Evolutionary conservation across 2,888 invertebrate species (phyloP).

Genomic region (Sinopyrophorus schimmeli): DNA sequence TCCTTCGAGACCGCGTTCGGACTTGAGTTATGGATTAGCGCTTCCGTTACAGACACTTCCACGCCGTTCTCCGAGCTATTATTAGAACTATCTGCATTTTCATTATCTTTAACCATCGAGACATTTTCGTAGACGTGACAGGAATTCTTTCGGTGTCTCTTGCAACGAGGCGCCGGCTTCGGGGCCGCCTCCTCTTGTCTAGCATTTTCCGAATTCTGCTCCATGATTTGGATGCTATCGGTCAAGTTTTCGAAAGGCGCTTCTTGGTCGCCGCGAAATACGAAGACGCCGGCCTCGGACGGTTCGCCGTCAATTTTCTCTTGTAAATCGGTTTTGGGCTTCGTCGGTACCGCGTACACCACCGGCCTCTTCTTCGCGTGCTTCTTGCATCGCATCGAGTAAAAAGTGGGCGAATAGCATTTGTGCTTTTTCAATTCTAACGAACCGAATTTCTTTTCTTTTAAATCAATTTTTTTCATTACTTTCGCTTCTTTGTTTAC

Average conservation of each 20-base stretch:
- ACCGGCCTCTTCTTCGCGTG: constrained; percentile 52
- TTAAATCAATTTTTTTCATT: constrained; percentile 15
- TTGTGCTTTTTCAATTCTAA: constrained; percentile 52
- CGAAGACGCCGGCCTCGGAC: constrained; percentile 23
- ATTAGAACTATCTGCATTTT: constrained; percentile 39
- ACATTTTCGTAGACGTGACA: constrained; percentile 34
- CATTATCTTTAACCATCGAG: constrained; percentile 23
- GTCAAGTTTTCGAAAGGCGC: constrained; percentile 65
- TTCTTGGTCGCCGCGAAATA: constrained; percentile 50
- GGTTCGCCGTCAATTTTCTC: constrained; percentile 14
- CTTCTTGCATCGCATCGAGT: constrained; percentile 54
- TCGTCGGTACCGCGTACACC: constrained; percentile 50
- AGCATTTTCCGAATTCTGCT: constrained; percentile 54
- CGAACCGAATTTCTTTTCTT: constrained; percentile 49
- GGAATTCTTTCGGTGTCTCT: constrained; percentile 45
- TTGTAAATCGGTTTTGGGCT: constrained; percentile 9
- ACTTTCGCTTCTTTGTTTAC: constrained; percentile 16
- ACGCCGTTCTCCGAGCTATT: constrained; percentile 40
- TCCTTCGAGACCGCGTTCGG: constrained; percentile 7
- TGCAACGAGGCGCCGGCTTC: constrained; percentile 62
- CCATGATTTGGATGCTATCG: constrained; percentile 69
- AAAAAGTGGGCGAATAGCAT: constrained; percentile 55
- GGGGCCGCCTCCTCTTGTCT: constrained; percentile 51
- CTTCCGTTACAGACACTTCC: constrained; percentile 44
- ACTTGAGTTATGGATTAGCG: constrained; percentile 42